These are phyloP conservation scores for Noctua fimbriata DNA, from an alignment of 2,888 invertebrate genomes.

Conservation along the genomic window DNA sequence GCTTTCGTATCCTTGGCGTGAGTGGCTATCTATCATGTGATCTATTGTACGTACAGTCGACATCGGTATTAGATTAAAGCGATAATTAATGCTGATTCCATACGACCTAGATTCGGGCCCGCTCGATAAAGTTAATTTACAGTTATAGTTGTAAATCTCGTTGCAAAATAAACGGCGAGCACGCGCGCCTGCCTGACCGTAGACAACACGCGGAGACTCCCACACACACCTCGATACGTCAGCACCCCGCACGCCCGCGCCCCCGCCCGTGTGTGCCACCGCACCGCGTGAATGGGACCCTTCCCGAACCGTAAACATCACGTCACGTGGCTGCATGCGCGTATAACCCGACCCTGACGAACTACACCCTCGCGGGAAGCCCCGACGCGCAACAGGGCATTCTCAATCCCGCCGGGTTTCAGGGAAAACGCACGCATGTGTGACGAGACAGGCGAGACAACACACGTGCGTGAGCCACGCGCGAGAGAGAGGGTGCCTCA, in stretches of 20 bases:
- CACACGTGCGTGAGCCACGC: conserved; percentile 83
- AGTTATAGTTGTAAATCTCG: conserved; percentile 90
- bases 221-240: conserved; percentile 80
- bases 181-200: conserved; percentile 87
- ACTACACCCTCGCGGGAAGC: conserved; percentile 60
- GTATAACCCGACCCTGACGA: conserved; percentile 74
- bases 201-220: conserved; percentile 86
- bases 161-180: conserved; percentile 88
- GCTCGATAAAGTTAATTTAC: conserved; percentile 90
- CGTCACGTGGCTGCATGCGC: conserved; percentile 77
- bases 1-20: conserved; percentile 88
- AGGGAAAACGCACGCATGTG: conserved; percentile 81
- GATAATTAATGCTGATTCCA: conserved; percentile 91
- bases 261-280: conserved; percentile 65
- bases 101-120: conserved; percentile 89
- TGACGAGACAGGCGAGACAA: conserved; percentile 78
- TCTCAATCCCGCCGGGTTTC: conserved; percentile 71
- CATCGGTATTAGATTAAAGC: conserved; percentile 89
- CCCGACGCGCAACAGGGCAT: conserved; percentile 60
- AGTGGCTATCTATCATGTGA: conserved; percentile 89
- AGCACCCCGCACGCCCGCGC: conserved; percentile 45
- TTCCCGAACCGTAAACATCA: conserved; percentile 76
- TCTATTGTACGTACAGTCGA: conserved; percentile 88
- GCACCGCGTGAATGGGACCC: conserved; percentile 80
- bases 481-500: conserved; percentile 81